These are phyloP conservation scores for Ataeniobius toweri DNA, from an alignment of 2,797 vertebrate species.

Conservation along the genomic window DNA sequence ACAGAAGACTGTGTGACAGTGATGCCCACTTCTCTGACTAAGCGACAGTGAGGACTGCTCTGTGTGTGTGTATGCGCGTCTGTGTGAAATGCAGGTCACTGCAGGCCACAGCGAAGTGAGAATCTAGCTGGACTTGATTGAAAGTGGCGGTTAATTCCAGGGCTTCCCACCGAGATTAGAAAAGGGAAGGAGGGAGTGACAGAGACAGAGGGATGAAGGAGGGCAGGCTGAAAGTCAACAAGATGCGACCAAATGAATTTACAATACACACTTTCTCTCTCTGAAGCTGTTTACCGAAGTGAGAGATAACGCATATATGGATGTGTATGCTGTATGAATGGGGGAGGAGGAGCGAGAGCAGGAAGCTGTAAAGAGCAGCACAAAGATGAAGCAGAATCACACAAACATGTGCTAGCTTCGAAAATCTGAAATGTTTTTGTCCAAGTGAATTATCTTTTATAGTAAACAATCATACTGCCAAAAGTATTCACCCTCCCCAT, in stretches of 20 bases:
- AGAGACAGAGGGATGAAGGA: slow-evolving; percentile 5
- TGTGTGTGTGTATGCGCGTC: slow-evolving; percentile 22
- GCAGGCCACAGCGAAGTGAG: slow-evolving; percentile 58
- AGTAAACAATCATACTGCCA: neutral
- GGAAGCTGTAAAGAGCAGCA: neutral
- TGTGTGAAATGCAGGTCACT: slow-evolving; percentile 62
- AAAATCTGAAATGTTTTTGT: neutral
- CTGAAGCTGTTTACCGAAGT: slow-evolving; percentile 17
- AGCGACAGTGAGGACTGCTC: slow-evolving; percentile 39
- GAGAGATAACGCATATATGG: slow-evolving; percentile 10
- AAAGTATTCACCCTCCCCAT: neutral
- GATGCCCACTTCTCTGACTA: slow-evolving; percentile 50
- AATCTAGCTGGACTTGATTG: slow-evolving; percentile 77
- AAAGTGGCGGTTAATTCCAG: slow-evolving; percentile 77
- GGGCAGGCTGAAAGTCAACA: slow-evolving; percentile 35
- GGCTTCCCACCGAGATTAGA: slow-evolving; percentile 72
- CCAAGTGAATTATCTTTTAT: neutral
- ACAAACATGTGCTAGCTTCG: neutral
- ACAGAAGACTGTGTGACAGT: slow-evolving; percentile 48
- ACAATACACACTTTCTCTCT: slow-evolving; percentile 35
- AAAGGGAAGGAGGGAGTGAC: slow-evolving; percentile 28
- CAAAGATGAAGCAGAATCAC: neutral
- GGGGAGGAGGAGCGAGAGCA: neutral
- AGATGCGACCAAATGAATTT: slow-evolving; percentile 51
- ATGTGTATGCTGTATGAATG: neutral